These are phyloP conservation scores for Lineus longissimus DNA, from an alignment of 1,140 invertebrate genomes.

Conservation along the genomic window DNA sequence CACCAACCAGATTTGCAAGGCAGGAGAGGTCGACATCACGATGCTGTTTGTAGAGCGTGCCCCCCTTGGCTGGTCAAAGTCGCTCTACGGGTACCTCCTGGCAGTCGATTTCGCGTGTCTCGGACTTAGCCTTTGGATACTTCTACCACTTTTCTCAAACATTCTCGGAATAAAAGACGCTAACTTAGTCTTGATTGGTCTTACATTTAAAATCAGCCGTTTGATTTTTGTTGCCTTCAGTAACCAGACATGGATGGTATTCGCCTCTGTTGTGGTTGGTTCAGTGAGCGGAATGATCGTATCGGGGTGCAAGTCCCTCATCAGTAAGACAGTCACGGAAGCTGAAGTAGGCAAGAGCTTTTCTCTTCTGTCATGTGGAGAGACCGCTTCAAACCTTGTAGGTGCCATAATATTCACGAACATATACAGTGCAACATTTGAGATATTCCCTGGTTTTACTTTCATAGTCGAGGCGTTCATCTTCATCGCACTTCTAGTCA, in stretches of 20 bases:
- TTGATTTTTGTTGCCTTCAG: conserved; percentile 40
- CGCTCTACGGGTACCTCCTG: conserved; percentile 48
- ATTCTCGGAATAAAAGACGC: conserved; percentile 32
- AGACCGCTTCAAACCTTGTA: conserved; percentile 45
- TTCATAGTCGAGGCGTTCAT: conserved; percentile 38
- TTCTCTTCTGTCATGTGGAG: conserved; percentile 38
- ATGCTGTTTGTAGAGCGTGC: conserved; percentile 39
- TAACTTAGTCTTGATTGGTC: conserved; percentile 37
- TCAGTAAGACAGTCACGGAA: conserved; percentile 43
- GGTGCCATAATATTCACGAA: conserved; percentile 45
- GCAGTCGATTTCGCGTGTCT: conserved; percentile 48
- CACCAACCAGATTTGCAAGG: conserved; percentile 35
- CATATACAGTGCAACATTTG: conserved; percentile 41
- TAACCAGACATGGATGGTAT: conserved; percentile 46
- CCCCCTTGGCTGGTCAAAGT: conserved; percentile 45
- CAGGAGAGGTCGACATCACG: conserved; percentile 48
- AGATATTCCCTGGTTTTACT: conserved; percentile 37
- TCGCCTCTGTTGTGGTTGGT: conserved; percentile 37
- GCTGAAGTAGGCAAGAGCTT: conserved; percentile 45
- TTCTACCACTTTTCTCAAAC: conserved; percentile 42
- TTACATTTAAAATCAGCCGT: conserved; percentile 42
- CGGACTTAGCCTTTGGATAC: conserved; percentile 38
- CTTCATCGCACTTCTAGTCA: conserved; percentile 28
- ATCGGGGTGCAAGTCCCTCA: conserved; percentile 38
- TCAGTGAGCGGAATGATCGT: conserved; percentile 41